phyloP scores from a whole-genome alignment of 2,888 invertebrate species.

The Siphonodentalium dalli region DNA sequence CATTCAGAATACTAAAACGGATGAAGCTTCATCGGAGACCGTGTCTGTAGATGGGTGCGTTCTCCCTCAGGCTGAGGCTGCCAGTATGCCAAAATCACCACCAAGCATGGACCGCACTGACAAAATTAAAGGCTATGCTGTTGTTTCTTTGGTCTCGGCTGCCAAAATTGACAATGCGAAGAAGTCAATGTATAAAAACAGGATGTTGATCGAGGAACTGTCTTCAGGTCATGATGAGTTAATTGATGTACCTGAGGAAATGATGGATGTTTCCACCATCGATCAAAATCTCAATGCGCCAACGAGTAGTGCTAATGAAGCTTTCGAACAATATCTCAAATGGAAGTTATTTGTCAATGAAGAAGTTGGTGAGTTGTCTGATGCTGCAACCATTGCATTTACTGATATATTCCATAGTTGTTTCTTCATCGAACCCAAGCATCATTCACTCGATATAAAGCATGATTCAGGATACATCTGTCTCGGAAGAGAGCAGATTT shows the following conservation, averaged over 20 bases:
- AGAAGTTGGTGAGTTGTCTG: conserved; percentile 39
- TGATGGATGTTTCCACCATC: conserved; percentile 50
- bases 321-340: conserved; percentile 54
- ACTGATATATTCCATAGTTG: conserved; percentile 64
- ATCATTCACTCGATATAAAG: conserved; percentile 33
- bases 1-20: neutral
- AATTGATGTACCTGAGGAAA: conserved; percentile 47
- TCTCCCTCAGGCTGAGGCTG: neutral
- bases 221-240: conserved; percentile 40
- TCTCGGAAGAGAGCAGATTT: conserved; percentile 59
- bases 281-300: conserved; percentile 49
- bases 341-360: conserved; percentile 42
- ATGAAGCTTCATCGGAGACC: neutral
- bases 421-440: conserved; percentile 58
- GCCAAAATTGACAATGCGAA: conserved; percentile 55
- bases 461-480: conserved; percentile 61
- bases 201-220: conserved; percentile 40
- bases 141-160: conserved; percentile 52
- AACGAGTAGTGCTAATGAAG: conserved; percentile 43
- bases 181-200: conserved; percentile 49
- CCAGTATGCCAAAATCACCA: conserved; percentile 11
- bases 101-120: neutral
- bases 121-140: conserved; percentile 53
- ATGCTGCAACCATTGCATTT: conserved; percentile 50
- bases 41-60: neutral